Evolutionary conservation across 2,888 invertebrate species (phyloP).

Genomic region (Brenthis hecate): DNA sequence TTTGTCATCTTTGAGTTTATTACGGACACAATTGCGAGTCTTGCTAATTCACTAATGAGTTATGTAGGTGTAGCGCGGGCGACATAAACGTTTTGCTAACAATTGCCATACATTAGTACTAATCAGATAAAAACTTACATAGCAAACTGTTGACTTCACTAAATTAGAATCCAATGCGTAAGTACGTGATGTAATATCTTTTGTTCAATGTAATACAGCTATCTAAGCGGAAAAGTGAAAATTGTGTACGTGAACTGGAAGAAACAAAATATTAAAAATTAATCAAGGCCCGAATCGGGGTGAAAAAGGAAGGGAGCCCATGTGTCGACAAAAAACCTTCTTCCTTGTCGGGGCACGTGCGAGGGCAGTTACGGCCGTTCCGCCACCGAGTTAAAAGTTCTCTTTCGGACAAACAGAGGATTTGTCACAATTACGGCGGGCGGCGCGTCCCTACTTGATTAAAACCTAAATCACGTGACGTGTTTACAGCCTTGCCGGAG

Average conservation of each 20-base stretch:
- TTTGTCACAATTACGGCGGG: conserved; percentile 81
- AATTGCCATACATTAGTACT: conserved; percentile 65
- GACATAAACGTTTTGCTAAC: conserved; percentile 68
- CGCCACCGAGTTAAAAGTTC: conserved; percentile 79
- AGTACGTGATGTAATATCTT: conserved; percentile 41
- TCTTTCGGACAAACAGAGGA: conserved; percentile 82
- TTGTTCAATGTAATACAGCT: conserved; percentile 47
- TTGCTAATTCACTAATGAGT: conserved; percentile 80
- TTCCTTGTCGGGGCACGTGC: conserved; percentile 76
- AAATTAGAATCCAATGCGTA: conserved; percentile 55
- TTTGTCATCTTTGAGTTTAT: conserved; percentile 66
- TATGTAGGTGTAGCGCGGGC: conserved; percentile 81
- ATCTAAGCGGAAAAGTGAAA: conserved; percentile 76
- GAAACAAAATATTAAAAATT: conserved; percentile 81
- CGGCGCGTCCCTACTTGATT: conserved; percentile 81
- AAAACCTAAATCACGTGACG: conserved; percentile 83
- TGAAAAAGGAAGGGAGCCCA: conserved; percentile 65
- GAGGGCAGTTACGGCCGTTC: conserved; percentile 74
- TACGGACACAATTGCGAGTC: conserved; percentile 74
- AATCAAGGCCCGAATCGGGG: conserved; percentile 67
- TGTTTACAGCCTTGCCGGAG: conserved; percentile 81
- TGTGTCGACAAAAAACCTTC: conserved; percentile 80
- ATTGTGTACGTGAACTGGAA: conserved; percentile 82
- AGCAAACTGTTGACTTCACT: conserved; percentile 44
- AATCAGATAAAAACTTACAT: conserved; percentile 60